Evolutionary conservation across 2,888 invertebrate genomes (phyloP), one percentile per base, ranked within the genome.

Genomic region (Papilio elwesi): DNA sequence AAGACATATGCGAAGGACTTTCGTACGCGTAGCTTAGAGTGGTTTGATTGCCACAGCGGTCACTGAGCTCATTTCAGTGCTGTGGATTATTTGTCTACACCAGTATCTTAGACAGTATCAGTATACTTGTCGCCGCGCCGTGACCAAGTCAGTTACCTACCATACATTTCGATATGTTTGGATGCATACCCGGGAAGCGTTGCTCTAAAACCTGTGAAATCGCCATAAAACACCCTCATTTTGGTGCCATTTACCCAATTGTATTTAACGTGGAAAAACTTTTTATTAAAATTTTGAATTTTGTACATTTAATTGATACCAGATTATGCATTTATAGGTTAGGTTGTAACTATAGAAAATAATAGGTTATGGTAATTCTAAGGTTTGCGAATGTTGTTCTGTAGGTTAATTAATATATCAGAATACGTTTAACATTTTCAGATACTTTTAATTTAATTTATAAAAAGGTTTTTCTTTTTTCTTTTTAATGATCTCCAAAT

Each of bases 251-350:
- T 59, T 71, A 38, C 13, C 64, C 15, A 69, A 70, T 71, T 69
- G 57, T 63, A 68, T 51, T 66, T 53, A 43, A 15, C 43, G 16
- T 16, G 36, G 26, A 26, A 47, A 66, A 65, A 65, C 15, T 66
- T 66, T n/a, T 57, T 65, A 72, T 71, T 67, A 38, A 70, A 71
- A 49, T 62, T 55, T 74, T 76, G 75, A 49, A 75, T 79, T 76
- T 76, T 91, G 91, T 92, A 92, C 83, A 92, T 91, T 59, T 79
- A 82, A 83, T 80, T 82, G 89, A 87, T 90, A 90, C 92, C 92
- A 92, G 92, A 81, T 72, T 80, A 83, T 88, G 92, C 92, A 92
- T 92, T 92, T 92, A 91, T 83, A 90, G 85, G n/a, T 74, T 79
- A 82, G 79, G 78, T 78, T 71, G 5, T 68, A 47, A 67, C 76